phyloP scores from a whole-genome alignment of 2,888 invertebrate species.

The Orthosia cruda region DNA sequence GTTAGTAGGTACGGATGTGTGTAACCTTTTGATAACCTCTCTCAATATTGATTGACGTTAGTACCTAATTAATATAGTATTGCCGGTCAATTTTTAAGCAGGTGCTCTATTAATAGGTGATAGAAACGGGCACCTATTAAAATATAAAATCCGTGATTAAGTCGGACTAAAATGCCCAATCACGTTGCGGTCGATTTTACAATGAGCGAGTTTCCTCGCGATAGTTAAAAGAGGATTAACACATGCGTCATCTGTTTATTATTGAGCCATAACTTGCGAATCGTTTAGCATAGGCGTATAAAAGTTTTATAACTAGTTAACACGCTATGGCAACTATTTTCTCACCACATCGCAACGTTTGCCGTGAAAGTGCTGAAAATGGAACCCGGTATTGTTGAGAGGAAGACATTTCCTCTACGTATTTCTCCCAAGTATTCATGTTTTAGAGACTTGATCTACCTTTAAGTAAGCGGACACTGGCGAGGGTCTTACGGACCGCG shows the following conservation, averaged over 20 bases:
- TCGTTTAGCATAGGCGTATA: conserved; percentile 61
- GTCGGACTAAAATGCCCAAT: conserved; percentile 36
- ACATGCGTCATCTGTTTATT: conserved; percentile 65
- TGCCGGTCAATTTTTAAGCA: background rate
- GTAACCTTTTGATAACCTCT: conserved; percentile 4
- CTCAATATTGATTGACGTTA: conserved; percentile 28
- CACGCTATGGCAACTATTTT: conserved; percentile 44
- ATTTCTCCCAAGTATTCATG: conserved; percentile 37
- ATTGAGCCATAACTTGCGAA: conserved; percentile 59
- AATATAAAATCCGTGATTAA: conserved; percentile 28
- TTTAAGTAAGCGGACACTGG: conserved; percentile 59
- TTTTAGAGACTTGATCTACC: conserved; percentile 54
- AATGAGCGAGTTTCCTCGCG: conserved; percentile 38
- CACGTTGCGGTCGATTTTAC: conserved; percentile 48
- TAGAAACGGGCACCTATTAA: conserved; percentile 15
- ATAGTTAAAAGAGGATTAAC: conserved; percentile 51
- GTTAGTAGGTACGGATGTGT: background rate
- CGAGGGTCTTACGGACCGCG: conserved; percentile 55
- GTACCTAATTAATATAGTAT: conserved; percentile 17
- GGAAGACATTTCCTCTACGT: conserved; percentile 32
- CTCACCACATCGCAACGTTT: conserved; percentile 22
- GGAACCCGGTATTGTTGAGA: conserved; percentile 26
- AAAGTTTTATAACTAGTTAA: conserved; percentile 51
- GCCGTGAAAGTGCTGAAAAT: conserved; percentile 7
- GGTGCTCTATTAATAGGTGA: conserved; percentile 4